These are phyloP conservation scores for Epizoanthus fatuus DNA, from an alignment of 92 coral and sea anemone species.

Conservation along the genomic window DNA sequence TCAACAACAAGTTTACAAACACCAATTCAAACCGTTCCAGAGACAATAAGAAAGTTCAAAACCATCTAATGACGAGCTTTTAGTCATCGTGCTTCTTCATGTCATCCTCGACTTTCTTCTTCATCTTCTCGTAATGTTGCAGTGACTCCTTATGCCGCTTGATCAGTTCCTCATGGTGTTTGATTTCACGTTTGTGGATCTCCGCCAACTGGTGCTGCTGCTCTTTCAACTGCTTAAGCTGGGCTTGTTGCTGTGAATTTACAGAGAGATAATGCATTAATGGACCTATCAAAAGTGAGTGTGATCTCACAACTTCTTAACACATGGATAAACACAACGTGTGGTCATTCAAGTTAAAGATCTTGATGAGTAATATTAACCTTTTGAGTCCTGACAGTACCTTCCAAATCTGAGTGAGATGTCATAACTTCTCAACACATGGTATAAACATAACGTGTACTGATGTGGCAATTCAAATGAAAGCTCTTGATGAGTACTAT, in stretches of 20 bases:
- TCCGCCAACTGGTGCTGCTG: slow-evolving; percentile 79
- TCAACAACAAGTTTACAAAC: background rate
- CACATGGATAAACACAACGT: no score
- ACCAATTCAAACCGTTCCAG: background rate
- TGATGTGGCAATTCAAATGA: no score
- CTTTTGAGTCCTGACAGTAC: no score
- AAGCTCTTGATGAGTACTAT: no score
- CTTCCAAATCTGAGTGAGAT: no score
- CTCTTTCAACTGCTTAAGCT: slow-evolving; percentile 80
- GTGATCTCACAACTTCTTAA: no score
- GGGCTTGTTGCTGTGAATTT: slow-evolving; percentile 80
- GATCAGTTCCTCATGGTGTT: slow-evolving; percentile 89
- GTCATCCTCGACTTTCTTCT: slow-evolving; percentile 54
- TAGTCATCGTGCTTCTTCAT: slow-evolving; percentile 27
- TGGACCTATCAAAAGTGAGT: no score
- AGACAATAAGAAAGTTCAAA: background rate
- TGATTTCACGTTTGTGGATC: slow-evolving; percentile 81
- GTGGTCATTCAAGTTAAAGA: no score
- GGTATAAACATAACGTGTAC: no score
- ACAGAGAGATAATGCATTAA: background rate
- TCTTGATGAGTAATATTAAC: no score
- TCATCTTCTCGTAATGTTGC: slow-evolving; percentile 70
- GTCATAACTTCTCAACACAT: no score
- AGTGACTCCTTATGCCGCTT: slow-evolving; percentile 86
- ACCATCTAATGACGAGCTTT: background rate